Evolutionary conservation across 2,888 invertebrate genomes (phyloP), one percentile per base, ranked within the genome.

Genomic region (Diploptera punctata): DNA sequence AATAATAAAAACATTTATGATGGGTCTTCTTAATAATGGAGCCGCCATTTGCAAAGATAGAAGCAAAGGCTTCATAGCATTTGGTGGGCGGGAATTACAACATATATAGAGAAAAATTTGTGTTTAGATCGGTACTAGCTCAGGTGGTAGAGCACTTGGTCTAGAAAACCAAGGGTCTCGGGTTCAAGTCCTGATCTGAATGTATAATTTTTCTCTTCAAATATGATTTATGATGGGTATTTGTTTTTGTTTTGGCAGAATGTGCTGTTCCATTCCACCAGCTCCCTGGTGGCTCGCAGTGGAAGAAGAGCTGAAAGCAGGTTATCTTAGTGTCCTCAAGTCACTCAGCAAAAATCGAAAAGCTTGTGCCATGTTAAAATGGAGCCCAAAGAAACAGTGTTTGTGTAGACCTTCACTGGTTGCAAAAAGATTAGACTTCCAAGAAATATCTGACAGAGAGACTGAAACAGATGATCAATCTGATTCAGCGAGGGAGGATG

Each of bases 321-420:
- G 90, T 76, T 88, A 93, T 52, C 86, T 90, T 69, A 90, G 90
- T 77, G 88, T 94, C 10, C 85, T 94, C 13, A 91, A 92, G 80
- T 81, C 91, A 61, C 83, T 94, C 16, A 93, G 92, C 74, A 93
- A 93, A 82, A 93, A 93, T 78, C 90, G 91, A 67, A 90, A 90
- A 77, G 91, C 92, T 0, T 91, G 91, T 79, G 89, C 90, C 5
- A 84, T 93, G 73, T 82, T 94, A 1, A 93, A 93, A 80, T 86
- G 91, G 77, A 93, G 91, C 77, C 93, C 93, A 7, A 92, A 91
- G 79, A 92, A 91, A 79, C 91, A 89, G 78, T 87, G 87, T 75
- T 79, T 79, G 2, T 84, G 83, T 68, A 74, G 76, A 26, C 75
- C 76, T 26, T 67, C 74, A 18, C 54, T 77, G 18, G 76, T 62